These are phyloP conservation scores for Volucella zonaria DNA, from an alignment of 2,888 invertebrate species.

Conservation along the genomic window DNA sequence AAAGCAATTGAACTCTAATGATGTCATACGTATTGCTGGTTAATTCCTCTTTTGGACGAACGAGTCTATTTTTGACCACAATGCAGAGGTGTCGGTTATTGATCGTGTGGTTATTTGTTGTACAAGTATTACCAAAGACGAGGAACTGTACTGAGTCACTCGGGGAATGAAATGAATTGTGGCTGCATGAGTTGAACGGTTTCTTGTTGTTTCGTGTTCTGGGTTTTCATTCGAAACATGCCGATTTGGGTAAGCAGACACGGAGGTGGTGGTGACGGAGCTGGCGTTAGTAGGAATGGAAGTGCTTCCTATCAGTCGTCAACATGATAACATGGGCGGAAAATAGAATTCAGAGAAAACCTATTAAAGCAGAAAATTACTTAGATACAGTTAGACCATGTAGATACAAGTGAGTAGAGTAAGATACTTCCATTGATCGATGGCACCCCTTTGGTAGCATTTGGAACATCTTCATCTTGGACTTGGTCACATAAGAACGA, in stretches of 20 bases:
- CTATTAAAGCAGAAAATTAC: too few relatives aligned
- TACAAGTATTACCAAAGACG: not conserved
- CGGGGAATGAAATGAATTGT: not conserved
- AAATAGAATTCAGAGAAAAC: too few relatives aligned
- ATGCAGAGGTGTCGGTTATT: conserved; percentile 52
- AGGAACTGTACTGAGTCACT: conserved; percentile 22
- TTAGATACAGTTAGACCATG: too few relatives aligned
- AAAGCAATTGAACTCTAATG: conserved; percentile 71
- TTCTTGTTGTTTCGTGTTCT: conserved; percentile 25
- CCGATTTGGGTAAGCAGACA: not conserved
- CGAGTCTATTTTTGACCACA: conserved; percentile 57
- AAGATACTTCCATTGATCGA: too few relatives aligned
- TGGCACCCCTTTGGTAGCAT: too few relatives aligned
- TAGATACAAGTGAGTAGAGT: too few relatives aligned
- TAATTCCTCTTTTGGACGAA: conserved; percentile 42
- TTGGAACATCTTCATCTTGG: too few relatives aligned
- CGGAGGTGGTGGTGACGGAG: not conserved
- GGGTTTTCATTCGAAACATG: not conserved
- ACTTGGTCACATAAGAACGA: too few relatives aligned
- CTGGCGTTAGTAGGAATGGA: not conserved
- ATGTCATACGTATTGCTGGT: conserved; percentile 57
- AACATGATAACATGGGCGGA: too few relatives aligned
- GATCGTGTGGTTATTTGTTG: conserved; percentile 15
- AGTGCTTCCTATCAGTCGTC: not conserved
- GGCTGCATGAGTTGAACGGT: conserved; percentile 2